Conservation (phyloP, 1,140 invertebrate genomes). For the Nylanderia fulva region DNA sequence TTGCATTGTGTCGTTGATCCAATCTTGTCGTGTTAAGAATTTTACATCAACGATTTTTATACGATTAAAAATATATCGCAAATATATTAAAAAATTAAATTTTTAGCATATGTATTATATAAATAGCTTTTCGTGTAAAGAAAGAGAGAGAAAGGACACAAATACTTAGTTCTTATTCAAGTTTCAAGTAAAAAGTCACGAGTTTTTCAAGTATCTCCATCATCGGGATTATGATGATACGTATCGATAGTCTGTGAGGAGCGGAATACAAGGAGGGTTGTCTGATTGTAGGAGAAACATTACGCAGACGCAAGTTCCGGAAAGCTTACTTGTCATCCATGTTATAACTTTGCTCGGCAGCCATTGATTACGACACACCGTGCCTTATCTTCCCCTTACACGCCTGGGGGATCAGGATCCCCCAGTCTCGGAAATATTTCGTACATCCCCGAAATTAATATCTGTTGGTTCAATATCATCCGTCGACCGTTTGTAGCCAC, state of each 20-base stretch:
- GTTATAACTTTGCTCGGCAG: conserved; percentile 73
- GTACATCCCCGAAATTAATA: conserved; percentile 85
- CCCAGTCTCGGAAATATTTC: conserved; percentile 82
- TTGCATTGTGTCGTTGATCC: not conserved
- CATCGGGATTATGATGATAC: not conserved
- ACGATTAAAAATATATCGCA: no score
- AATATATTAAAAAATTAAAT: not conserved
- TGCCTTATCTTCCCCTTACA: conserved; percentile 84
- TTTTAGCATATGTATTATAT: not conserved
- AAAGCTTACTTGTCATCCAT: conserved; percentile 69
- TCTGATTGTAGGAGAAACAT: conserved; percentile 13
- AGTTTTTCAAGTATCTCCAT: not conserved
- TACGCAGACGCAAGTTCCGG: conserved; percentile 7
- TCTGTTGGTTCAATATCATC: conserved; percentile 83
- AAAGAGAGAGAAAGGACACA: no score
- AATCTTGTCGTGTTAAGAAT: not conserved
- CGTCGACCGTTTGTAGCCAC: conserved; percentile 69
- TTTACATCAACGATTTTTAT: not conserved
- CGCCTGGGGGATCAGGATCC: conserved; percentile 81
- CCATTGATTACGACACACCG: conserved; percentile 82
- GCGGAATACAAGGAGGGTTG: no score
- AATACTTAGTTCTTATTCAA: not conserved
- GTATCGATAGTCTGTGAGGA: not conserved
- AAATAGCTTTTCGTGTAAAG: no score
- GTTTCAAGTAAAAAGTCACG: not conserved